Conservation (phyloP, 2,113 vertebrate species). For the Hippocampus guttulatus region DNA sequence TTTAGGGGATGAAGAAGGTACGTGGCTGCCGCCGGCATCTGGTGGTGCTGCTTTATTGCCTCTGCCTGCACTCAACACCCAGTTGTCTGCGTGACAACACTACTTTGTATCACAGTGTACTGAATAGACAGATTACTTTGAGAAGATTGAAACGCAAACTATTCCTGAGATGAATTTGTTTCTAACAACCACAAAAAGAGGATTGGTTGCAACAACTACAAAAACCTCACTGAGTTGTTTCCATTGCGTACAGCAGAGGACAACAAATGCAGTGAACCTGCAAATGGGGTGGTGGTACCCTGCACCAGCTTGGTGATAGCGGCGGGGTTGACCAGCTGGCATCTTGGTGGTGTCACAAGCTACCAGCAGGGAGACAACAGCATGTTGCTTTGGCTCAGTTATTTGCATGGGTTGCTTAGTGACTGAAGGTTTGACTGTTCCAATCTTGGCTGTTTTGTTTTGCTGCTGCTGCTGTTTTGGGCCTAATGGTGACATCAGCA, state of each 20-base stretch:
- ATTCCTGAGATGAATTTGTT: background rate
- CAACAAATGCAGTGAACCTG: no score
- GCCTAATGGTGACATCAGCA: no score
- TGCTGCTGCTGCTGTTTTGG: no score
- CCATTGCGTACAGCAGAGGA: background rate
- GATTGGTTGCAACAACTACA: background rate
- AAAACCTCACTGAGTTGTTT: background rate
- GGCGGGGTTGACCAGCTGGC: no score
- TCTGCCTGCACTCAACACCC: conserved; percentile 23
- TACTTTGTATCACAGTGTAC: background rate
- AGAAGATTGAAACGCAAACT: background rate
- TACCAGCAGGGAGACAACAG: no score
- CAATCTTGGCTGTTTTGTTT: no score
- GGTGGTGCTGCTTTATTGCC: background rate
- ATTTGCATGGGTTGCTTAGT: no score
- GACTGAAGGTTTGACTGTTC: no score
- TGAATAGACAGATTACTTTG: background rate
- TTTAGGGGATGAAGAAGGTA: conserved; percentile 33
- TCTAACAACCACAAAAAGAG: background rate
- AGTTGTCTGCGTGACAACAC: conserved; percentile 1
- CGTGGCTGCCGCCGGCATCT: conserved; percentile 12
- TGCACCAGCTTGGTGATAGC: no score
- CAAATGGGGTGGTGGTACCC: background rate
- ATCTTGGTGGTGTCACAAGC: no score
- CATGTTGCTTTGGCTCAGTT: no score